Percentiles rank a stretch among this genome's conserved stretches.
Evolutionary conservation across 2,888 invertebrate genomes (phyloP).

Genomic region (Drosophila greeni): DNA sequence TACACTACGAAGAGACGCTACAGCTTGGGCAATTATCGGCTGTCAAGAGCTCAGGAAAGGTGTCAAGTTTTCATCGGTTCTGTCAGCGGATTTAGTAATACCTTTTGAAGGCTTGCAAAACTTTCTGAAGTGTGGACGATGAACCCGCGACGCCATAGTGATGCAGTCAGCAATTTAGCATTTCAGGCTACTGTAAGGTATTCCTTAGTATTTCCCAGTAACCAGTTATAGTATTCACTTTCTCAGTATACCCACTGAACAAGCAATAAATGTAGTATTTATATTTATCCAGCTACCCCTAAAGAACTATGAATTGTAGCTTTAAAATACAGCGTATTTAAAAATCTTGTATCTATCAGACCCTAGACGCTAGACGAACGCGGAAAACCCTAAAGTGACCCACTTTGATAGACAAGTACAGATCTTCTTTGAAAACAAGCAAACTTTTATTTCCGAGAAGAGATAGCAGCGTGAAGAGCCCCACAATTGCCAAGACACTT

Average conservation of each 20-base stretch:
- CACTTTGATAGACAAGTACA: conserved; percentile 18
- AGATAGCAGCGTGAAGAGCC: conserved; percentile 15
- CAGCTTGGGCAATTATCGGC: conserved; percentile 21
- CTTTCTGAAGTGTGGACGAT: conserved; percentile 18
- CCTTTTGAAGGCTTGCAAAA: conserved; percentile 29
- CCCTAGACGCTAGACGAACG: conserved; percentile 2
- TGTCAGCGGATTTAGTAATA: conserved; percentile 28
- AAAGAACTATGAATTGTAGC: background rate
- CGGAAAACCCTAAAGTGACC: conserved; percentile 20
- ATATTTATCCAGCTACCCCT: background rate
- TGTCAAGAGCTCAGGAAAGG: conserved; percentile 34
- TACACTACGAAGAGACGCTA: conserved; percentile 24
- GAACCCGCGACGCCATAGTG: conserved; percentile 30
- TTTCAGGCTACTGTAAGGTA: background rate
- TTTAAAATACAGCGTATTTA: background rate
- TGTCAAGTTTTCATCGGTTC: conserved; percentile 35
- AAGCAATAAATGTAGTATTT: background rate
- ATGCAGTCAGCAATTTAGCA: conserved; percentile 6
- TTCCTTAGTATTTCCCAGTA: background rate
- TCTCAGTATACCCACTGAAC: background rate
- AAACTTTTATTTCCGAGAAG: conserved; percentile 27
- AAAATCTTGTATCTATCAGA: background rate
- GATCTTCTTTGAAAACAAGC: conserved; percentile 8
- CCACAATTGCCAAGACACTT: conserved; percentile 4
- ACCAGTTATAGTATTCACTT: background rate